Evolutionary conservation across 2,113 vertebrate species (phyloP).

Genomic region (Pterophyllum scalare): DNA sequence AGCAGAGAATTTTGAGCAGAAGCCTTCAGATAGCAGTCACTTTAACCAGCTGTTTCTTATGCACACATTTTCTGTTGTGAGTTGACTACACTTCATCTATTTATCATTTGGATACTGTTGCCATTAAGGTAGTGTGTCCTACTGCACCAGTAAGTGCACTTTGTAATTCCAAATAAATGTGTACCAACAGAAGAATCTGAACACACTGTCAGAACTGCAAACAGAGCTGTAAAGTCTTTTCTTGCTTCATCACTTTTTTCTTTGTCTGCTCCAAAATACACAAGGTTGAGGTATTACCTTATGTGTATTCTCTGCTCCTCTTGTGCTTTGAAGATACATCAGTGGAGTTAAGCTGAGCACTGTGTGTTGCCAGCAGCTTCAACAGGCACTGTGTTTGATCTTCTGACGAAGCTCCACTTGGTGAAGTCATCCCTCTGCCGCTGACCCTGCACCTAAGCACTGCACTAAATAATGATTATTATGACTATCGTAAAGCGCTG

Average conservation of each 20-base stretch:
- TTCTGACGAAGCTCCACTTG: constrained; percentile 37
- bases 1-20: neutral
- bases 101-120: neutral
- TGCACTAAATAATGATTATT: constrained; percentile 76
- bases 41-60: neutral
- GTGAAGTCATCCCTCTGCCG: constrained; percentile 45
- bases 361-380: constrained; percentile 18
- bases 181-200: neutral
- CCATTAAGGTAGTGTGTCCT: neutral
- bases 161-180: neutral
- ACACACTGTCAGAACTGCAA: neutral
- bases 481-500: constrained; percentile 69
- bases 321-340: constrained; percentile 45
- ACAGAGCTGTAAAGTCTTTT: neutral
- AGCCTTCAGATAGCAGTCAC: neutral
- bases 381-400: constrained; percentile 50
- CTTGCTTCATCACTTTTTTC: neutral
- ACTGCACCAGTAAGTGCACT: neutral
- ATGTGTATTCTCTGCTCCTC: constrained; percentile 10
- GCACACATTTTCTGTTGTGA: neutral
- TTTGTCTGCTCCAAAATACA: constrained; percentile 15
- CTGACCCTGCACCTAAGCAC: constrained; percentile 34
- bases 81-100: neutral
- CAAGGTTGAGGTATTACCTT: neutral
- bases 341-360: constrained; percentile 16